Conservation (phyloP, 2,888 invertebrate genomes). For the Ornithoptera priamus region DNA sequence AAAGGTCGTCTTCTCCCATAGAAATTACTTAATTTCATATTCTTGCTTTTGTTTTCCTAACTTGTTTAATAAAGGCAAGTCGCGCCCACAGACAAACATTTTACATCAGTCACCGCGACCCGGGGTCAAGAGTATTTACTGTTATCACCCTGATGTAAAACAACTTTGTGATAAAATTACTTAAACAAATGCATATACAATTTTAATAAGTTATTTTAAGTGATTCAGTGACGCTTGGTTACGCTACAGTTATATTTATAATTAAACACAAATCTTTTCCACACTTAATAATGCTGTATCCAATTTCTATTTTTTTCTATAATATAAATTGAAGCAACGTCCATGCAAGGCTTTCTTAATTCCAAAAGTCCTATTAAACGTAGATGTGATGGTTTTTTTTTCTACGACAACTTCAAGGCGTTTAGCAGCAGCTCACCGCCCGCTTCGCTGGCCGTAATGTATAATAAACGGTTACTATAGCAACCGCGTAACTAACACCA, state of each 20-base stretch:
- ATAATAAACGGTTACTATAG: too few species aligned
- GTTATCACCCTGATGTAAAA: conserved; percentile 53
- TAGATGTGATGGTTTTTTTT: too few species aligned
- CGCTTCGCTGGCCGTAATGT: too few species aligned
- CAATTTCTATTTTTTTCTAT: too few species aligned
- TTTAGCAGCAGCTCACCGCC: too few species aligned
- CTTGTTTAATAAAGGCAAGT: conserved; percentile 30
- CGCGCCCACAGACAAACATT: conserved; percentile 56
- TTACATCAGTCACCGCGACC: conserved; percentile 60
- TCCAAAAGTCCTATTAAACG: too few species aligned
- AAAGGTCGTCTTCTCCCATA: background rate
- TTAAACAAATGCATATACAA: conserved; percentile 4
- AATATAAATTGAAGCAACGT: too few species aligned
- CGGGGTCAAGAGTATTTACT: conserved; percentile 57
- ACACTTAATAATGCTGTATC: too few species aligned
- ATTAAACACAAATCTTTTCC: too few species aligned
- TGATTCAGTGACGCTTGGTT: background rate
- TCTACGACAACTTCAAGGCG: too few species aligned
- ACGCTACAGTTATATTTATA: background rate
- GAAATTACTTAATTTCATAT: background rate
- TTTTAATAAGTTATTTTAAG: conserved; percentile 1
- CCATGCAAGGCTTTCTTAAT: too few species aligned
- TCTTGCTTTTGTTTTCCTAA: conserved; percentile 33
- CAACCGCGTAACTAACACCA: too few species aligned
- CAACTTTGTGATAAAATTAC: conserved; percentile 28